phyloP scores from a whole-genome alignment of 2,113 vertebrate species.

The Dermatemys mawii region DNA sequence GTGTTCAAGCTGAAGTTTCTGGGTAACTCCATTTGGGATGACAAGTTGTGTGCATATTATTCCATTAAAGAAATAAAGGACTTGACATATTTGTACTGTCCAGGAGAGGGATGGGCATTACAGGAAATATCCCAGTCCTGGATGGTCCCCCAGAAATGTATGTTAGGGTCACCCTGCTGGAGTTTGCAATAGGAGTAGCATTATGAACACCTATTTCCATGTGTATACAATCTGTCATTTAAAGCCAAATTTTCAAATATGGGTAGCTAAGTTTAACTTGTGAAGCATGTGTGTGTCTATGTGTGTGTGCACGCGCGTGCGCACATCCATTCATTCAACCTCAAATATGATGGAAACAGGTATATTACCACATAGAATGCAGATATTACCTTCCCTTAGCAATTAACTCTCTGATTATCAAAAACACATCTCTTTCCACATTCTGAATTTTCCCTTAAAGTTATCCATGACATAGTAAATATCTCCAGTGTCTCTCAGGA shows the following conservation, averaged over 20 bases:
- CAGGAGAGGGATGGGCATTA: neutral
- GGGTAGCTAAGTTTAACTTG: neutral
- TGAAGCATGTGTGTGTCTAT: neutral
- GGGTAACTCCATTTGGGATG: too few species aligned
- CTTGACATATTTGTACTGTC: neutral
- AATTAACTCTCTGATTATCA: neutral
- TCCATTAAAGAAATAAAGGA: neutral
- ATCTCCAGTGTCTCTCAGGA: neutral
- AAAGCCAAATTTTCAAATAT: neutral
- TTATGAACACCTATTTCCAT: neutral
- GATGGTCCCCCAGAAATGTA: too few species aligned
- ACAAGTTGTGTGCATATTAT: too few species aligned
- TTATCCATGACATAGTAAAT: neutral
- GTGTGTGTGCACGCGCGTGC: too few species aligned
- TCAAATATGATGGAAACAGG: neutral
- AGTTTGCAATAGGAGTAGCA: neutral
- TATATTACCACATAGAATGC: neutral
- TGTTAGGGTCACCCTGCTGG: neutral
- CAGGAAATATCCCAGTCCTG: too few species aligned
- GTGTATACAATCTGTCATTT: neutral
- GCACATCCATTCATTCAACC: neutral
- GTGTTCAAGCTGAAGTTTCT: too few species aligned
- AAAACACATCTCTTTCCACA: neutral
- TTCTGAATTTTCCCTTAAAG: neutral
- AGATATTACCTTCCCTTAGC: neutral